These are phyloP conservation scores for Drosophila nr. medialis DNA, from an alignment of 2,888 invertebrate genomes.

Conservation along the genomic window DNA sequence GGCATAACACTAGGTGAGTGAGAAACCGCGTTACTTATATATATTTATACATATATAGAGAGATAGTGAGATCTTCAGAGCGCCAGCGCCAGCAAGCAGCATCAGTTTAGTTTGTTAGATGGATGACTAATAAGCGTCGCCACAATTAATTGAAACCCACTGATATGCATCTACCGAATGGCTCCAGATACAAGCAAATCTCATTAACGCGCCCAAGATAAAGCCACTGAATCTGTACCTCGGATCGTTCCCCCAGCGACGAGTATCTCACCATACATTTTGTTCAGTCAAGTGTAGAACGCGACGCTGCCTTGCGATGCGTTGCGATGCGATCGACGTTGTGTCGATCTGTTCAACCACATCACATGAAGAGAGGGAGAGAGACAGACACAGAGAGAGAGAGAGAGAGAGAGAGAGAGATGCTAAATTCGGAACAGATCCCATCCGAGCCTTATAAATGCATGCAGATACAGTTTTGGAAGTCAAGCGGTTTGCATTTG, in stretches of 20 bases:
- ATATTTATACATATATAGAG: neutral
- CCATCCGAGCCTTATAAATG: constrained; percentile 68
- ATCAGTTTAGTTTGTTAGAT: constrained; percentile 81
- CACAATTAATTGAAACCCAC: constrained; percentile 82
- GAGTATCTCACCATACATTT: constrained; percentile 69
- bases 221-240: constrained; percentile 70
- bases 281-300: constrained; percentile 76
- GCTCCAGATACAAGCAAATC: constrained; percentile 84
- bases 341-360: constrained; percentile 21
- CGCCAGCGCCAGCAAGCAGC: constrained; percentile 52
- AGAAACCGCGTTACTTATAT: constrained; percentile 14
- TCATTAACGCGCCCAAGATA: constrained; percentile 83
- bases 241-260: constrained; percentile 31
- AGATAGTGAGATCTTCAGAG: constrained; percentile 48
- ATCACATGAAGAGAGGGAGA: neutral
- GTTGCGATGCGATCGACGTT: constrained; percentile 46
- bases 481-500: constrained; percentile 79
- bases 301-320: constrained; percentile 18
- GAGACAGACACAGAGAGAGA: neutral
- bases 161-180: constrained; percentile 84
- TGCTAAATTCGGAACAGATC: constrained; percentile 19
- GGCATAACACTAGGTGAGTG: constrained; percentile 56
- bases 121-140: constrained; percentile 84
- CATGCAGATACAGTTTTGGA: constrained; percentile 80
- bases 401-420: neutral